Percentiles rank a stretch among this genome's conserved stretches.
Evolutionary conservation across 2,113 vertebrate species (phyloP).

Genomic region (Nycticryphes semicollaris): DNA sequence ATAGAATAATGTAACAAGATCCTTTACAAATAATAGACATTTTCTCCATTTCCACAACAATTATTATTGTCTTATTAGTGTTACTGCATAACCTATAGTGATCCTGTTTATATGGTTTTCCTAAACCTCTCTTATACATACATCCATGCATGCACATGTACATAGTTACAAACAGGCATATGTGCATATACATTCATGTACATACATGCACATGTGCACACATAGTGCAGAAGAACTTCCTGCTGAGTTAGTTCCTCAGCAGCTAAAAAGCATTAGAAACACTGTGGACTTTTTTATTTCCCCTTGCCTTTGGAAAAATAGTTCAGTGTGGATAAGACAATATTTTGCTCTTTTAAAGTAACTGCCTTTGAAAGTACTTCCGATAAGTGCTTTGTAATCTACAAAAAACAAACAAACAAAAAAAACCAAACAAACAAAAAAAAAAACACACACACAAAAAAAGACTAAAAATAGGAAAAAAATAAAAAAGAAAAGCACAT

Average conservation of each 20-base stretch:
- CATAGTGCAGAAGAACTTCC: background rate
- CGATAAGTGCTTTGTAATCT: background rate
- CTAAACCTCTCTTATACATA: background rate
- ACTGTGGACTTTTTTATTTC: background rate
- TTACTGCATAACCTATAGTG: background rate
- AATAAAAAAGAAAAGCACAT: background rate
- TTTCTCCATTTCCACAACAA: background rate
- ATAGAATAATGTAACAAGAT: background rate
- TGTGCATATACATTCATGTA: no score
- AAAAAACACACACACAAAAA: background rate
- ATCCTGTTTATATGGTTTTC: background rate
- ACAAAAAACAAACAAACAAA: background rate
- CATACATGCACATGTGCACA: fast-evolving
- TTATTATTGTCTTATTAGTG: background rate
- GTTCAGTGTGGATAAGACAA: background rate
- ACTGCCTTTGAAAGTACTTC: background rate
- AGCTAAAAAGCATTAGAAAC: background rate
- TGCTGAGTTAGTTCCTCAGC: background rate
- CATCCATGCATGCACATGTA: background rate
- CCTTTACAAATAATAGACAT: background rate
- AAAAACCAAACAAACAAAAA: background rate
- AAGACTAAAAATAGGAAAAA: no score
- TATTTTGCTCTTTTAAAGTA: background rate
- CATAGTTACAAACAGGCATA: background rate
- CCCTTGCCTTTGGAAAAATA: background rate